Percentiles rank a stretch among this genome's conserved stretches.
These are phyloP conservation scores for Macrotrachela quadricornifera DNA, from an alignment of 1,140 invertebrate genomes.

Conservation along the genomic window DNA sequence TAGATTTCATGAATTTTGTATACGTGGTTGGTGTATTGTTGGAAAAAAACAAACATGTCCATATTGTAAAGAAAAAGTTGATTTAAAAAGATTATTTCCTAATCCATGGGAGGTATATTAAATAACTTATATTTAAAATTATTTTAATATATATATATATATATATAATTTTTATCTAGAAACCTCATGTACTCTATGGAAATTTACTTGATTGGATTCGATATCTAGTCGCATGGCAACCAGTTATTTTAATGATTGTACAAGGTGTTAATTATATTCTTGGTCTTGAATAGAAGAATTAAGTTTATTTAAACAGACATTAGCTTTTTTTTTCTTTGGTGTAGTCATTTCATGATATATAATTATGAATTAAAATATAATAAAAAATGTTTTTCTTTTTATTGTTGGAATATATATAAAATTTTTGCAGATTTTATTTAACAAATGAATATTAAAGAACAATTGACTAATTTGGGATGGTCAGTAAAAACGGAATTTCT, in stretches of 20 bases:
- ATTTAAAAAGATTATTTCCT: slow-evolving; percentile 84
- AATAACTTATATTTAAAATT: slow-evolving; percentile 32
- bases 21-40: slow-evolving; percentile 96
- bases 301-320: too few species aligned
- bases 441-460: too few species aligned
- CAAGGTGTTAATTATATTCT: slow-evolving; percentile 6
- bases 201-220: slow-evolving; percentile 87
- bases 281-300: slow-evolving; percentile 3
- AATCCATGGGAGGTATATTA: slow-evolving; percentile 57
- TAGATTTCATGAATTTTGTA: slow-evolving; percentile 94
- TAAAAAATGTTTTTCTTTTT: too few species aligned
- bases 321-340: too few species aligned
- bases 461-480: too few species aligned
- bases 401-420: too few species aligned
- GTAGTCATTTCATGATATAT: too few species aligned
- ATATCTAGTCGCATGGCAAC: slow-evolving; percentile 91
- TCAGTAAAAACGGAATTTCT: too few species aligned
- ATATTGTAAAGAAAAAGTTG: slow-evolving; percentile 97
- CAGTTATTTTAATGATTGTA: slow-evolving; percentile 50
- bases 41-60: slow-evolving; percentile 98
- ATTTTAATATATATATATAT: too few species aligned
- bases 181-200: slow-evolving; percentile 84
- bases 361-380: too few species aligned
- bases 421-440: too few species aligned
- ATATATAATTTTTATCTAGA: slow-evolving; percentile 55